Conservation (phyloP, 2,888 invertebrate genomes). For the Sceliomorpha sp. region DNA sequence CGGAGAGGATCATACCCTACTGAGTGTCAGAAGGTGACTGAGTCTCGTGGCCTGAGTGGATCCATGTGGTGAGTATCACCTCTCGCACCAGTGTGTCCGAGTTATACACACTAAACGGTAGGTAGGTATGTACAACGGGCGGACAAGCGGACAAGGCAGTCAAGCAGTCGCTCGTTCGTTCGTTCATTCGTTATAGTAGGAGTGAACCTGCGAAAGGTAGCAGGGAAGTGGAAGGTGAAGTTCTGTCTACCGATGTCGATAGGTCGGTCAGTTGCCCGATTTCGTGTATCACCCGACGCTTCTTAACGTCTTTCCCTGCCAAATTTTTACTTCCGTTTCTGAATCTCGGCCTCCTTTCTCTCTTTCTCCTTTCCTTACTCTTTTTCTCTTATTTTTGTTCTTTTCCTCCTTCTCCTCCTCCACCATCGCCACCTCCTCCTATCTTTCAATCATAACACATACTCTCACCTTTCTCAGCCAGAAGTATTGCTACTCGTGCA, state of each 20-base stretch:
- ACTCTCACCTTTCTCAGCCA: constrained; percentile 37
- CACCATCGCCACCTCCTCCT: too few species aligned
- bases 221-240: constrained; percentile 70
- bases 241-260: constrained; percentile 63
- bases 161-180: constrained; percentile 63
- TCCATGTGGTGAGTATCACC: constrained; percentile 65
- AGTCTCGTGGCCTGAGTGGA: constrained; percentile 59
- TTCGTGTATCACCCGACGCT: constrained; percentile 27
- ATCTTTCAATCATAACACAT: too few species aligned
- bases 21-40: constrained; percentile 78
- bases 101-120: constrained; percentile 67
- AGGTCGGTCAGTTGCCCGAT: constrained; percentile 42
- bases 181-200: constrained; percentile 70
- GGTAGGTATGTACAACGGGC: constrained; percentile 59
- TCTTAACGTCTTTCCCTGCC: constrained; percentile 47
- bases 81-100: constrained; percentile 67
- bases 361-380: too few species aligned
- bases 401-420: constrained; percentile 28
- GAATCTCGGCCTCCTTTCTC: not conserved
- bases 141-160: constrained; percentile 60
- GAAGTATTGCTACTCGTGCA: constrained; percentile 21
- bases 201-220: constrained; percentile 72
- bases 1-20: constrained; percentile 53
- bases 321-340: constrained; percentile 2
- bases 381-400: constrained; percentile 8